Percentiles rank a stretch among this genome's conserved stretches.
Evolutionary conservation across 2,797 vertebrate species (phyloP).

Genomic region (Epinephelus malabaricus): DNA sequence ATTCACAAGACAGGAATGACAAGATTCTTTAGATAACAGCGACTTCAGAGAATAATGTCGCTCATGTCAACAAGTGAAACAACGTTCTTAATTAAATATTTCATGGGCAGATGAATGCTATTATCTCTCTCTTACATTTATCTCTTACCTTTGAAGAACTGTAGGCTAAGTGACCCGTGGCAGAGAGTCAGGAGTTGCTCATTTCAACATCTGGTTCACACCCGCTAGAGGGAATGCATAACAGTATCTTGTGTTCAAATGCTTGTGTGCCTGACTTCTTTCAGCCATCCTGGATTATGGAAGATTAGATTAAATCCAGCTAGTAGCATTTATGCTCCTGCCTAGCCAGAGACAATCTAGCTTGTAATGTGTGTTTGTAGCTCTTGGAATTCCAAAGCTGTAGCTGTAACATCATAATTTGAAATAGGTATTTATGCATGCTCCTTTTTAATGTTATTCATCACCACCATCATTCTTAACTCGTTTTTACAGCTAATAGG

Average conservation of each 20-base stretch:
- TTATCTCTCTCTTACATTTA: background rate
- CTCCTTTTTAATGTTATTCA: background rate
- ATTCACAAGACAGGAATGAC: slow-evolving; percentile 35
- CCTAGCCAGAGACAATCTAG: slow-evolving; percentile 41
- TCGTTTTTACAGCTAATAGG: background rate
- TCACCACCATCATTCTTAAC: background rate
- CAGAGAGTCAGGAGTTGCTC: slow-evolving; percentile 18
- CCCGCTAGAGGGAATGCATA: slow-evolving; percentile 20
- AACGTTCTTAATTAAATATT: background rate
- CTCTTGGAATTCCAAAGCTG: slow-evolving; percentile 20
- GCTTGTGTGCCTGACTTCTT: slow-evolving; percentile 61
- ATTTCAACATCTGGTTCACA: slow-evolving; percentile 51
- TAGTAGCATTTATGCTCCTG: slow-evolving; percentile 65
- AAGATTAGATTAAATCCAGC: slow-evolving; percentile 84
- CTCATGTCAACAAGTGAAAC: slow-evolving; percentile 9
- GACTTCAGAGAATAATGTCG: slow-evolving; percentile 1
- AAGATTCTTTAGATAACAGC: slow-evolving; percentile 29
- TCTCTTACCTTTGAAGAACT: slow-evolving; percentile 1
- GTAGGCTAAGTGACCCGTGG: slow-evolving; percentile 9
- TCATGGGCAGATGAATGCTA: background rate
- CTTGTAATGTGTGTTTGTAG: slow-evolving; percentile 19
- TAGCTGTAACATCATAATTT: background rate
- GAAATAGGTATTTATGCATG: background rate
- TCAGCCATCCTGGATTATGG: slow-evolving; percentile 80
- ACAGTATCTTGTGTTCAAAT: slow-evolving; percentile 32